Evolutionary conservation across 2,888 invertebrate genomes (phyloP).

Genomic region (Caenorhabditis imperialis): DNA sequence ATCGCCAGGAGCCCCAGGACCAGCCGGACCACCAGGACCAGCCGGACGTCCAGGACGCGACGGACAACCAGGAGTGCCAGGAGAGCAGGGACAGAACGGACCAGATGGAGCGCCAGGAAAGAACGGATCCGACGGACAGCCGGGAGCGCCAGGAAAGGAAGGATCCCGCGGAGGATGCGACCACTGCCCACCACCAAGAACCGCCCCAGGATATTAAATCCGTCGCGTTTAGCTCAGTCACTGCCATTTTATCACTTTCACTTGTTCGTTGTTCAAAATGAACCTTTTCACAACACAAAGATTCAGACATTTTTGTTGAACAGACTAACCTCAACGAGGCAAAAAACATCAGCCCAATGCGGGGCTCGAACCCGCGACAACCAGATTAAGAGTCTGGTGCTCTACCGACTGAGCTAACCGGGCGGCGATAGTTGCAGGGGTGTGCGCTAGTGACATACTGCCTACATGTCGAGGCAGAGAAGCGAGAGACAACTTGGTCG

Average conservation of each 20-base stretch:
- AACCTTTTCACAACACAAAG: slow-evolving; percentile 19
- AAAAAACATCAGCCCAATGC: slow-evolving; percentile 70
- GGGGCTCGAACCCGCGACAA: slow-evolving; percentile 77
- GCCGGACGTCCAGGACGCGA: slow-evolving; percentile 64
- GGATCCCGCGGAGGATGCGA: slow-evolving; percentile 58
- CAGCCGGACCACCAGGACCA: slow-evolving; percentile 58
- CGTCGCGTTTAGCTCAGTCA: background rate
- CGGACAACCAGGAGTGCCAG: slow-evolving; percentile 65
- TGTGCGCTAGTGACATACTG: no score
- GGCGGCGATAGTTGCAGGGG: slow-evolving; percentile 45
- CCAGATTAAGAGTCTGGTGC: slow-evolving; percentile 78
- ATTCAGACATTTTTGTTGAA: background rate
- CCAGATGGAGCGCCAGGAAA: slow-evolving; percentile 64
- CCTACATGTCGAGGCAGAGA: no score
- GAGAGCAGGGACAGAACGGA: slow-evolving; percentile 65
- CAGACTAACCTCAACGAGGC: background rate
- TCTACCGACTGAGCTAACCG: slow-evolving; percentile 78
- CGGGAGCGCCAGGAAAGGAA: slow-evolving; percentile 63
- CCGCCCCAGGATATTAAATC: slow-evolving; percentile 67
- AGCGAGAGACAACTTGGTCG: no score
- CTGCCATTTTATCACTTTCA: background rate
- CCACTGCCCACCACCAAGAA: slow-evolving; percentile 66
- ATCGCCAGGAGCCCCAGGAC: slow-evolving; percentile 58
- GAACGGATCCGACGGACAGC: slow-evolving; percentile 60
- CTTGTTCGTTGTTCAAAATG: slow-evolving; percentile 10